A percentile compares a stretch with the other conserved stretches of the same genome.
Conservation (phyloP, 2,888 invertebrate genomes). For the Deroplatys truncata region DNA sequence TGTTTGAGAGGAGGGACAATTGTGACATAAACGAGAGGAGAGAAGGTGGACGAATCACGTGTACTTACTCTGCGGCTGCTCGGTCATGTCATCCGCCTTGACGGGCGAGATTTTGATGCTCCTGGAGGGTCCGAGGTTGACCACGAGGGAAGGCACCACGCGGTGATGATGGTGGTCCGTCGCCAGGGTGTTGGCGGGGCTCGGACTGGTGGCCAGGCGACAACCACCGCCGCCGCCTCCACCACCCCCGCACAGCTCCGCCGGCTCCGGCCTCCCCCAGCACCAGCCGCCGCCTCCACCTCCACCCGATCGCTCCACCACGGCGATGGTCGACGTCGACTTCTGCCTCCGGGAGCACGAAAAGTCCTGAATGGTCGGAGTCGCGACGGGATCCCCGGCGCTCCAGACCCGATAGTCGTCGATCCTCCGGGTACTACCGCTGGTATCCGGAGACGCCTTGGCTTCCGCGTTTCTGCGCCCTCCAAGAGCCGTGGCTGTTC, state of each 20-base stretch:
- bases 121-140: conserved; percentile 40
- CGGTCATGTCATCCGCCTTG: conserved; percentile 50
- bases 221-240: conserved; percentile 24
- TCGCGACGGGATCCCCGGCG: background rate
- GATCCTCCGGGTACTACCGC: too few relatives aligned
- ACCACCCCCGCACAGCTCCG: conserved; percentile 10
- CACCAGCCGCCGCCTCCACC: conserved; percentile 27
- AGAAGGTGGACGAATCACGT: background rate
- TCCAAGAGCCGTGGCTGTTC: background rate
- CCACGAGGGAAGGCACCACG: conserved; percentile 38
- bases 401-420: background rate
- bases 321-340: conserved; percentile 10
- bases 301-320: conserved; percentile 18
- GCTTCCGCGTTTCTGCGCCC: too few relatives aligned
- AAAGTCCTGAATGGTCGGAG: background rate
- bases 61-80: conserved; percentile 49
- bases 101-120: conserved; percentile 50
- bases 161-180: conserved; percentile 37
- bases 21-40: too few relatives aligned
- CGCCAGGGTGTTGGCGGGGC: conserved; percentile 31
- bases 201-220: conserved; percentile 29
- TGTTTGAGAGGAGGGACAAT: too few relatives aligned
- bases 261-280: conserved; percentile 20
- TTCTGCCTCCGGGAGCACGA: background rate
- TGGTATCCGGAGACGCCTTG: too few relatives aligned